Evolutionary conservation across 2,797 vertebrate species (phyloP).

Genomic region (Benthosema pterotum): DNA sequence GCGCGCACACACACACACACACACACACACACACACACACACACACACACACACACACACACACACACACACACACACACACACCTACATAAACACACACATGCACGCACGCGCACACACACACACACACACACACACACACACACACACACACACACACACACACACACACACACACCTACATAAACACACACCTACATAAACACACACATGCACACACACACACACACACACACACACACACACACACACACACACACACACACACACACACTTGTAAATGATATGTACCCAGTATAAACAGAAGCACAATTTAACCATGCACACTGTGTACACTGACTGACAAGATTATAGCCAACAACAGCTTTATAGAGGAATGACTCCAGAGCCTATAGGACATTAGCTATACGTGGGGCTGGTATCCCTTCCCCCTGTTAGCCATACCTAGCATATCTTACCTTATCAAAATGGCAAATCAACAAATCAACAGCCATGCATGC

Average conservation of each 20-base stretch:
- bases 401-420: too few relatives aligned
- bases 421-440: constrained; percentile 42
- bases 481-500: constrained; percentile 57
- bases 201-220: constrained; percentile 41
- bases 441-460: constrained; percentile 50
- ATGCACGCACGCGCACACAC: constrained; percentile 23
- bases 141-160: constrained; percentile 14
- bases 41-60: constrained; percentile 4
- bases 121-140: constrained; percentile 17
- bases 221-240: constrained; percentile 21
- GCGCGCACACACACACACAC: constrained; percentile 20
- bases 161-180: constrained; percentile 25
- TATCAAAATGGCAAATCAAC: constrained; percentile 66
- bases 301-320: constrained; percentile 39
- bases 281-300: constrained; percentile 51
- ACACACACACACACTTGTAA: constrained; percentile 31
- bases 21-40: constrained; percentile 26
- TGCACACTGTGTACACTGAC: constrained; percentile 54
- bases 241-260: constrained; percentile 25
- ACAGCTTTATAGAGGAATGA: constrained; percentile 57
- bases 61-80: constrained; percentile 41
- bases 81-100: constrained; percentile 20
- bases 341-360: constrained; percentile 64
- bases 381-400: constrained; percentile 41
- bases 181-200: constrained; percentile 6